Evolutionary conservation across 2,888 invertebrate species (phyloP).

Genomic region (Leptogaster cylindrica): DNA sequence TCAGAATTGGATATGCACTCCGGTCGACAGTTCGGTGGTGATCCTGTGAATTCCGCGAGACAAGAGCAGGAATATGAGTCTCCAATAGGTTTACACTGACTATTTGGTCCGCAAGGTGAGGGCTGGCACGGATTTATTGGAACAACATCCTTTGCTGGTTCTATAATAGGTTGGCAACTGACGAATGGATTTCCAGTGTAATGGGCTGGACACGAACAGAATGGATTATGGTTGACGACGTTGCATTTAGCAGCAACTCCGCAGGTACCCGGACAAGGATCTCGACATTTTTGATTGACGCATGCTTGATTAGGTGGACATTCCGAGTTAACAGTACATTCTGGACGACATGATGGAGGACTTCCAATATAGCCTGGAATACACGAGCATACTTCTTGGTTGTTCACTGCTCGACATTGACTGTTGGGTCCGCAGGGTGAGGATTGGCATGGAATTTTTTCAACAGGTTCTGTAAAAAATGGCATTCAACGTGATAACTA

Average conservation of each 20-base stretch:
- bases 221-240: slow-evolving; percentile 79
- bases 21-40: slow-evolving; percentile 75
- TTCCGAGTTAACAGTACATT: slow-evolving; percentile 73
- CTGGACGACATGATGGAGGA: slow-evolving; percentile 77
- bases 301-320: slow-evolving; percentile 72
- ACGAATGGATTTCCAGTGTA: slow-evolving; percentile 76
- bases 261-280: slow-evolving; percentile 72
- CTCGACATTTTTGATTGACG: slow-evolving; percentile 72
- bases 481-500: slow-evolving; percentile 62
- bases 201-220: slow-evolving; percentile 72
- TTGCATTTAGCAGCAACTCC: slow-evolving; percentile 69
- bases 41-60: slow-evolving; percentile 71
- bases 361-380: slow-evolving; percentile 69
- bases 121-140: slow-evolving; percentile 70
- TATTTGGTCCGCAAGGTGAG: slow-evolving; percentile 78
- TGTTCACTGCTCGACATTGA: slow-evolving; percentile 73
- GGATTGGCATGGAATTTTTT: slow-evolving; percentile 65
- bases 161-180: slow-evolving; percentile 66
- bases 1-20: slow-evolving; percentile 77
- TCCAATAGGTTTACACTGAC: slow-evolving; percentile 69
- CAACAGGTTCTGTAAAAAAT: slow-evolving; percentile 55
- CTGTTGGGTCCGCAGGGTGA: slow-evolving; percentile 80
- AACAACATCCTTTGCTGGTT: slow-evolving; percentile 50
- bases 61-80: slow-evolving; percentile 77
- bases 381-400: slow-evolving; percentile 76